Evolutionary conservation across 2,113 vertebrate species (phyloP), one percentile per base, ranked within the genome.

Genomic region (Myodes glareolus): DNA sequence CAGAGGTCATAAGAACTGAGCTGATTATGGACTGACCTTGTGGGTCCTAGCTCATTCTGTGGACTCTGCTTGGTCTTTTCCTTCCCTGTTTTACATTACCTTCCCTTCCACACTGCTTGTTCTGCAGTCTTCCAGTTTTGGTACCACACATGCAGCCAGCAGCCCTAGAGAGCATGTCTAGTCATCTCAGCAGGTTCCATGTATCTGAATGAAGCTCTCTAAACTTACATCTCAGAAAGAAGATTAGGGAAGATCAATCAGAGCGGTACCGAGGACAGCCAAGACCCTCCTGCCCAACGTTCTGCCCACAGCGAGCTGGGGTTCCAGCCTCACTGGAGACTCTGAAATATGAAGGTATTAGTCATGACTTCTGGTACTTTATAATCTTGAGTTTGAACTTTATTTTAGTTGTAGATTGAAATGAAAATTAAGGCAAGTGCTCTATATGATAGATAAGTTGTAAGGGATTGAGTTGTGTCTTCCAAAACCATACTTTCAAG

Each of bases 381-480:
- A 80, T 9, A 68, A 58, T 1, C 36, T 76, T 76, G 36, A 72
- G 33, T 90, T 93, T 80, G 77, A 80, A 73, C 39, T 87, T 84
- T 76, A 36, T 91, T 88, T 94, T 77, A 58, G 13, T n/a, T 89
- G 31, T 73, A 21, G 70, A 6, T 55, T 78, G 52, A 58, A 94
- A 65, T 85, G 8, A 95, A 95, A 80, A 84, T 8, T 61, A 50
- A 47, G n/a, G 63, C 10, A 97, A 36, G 33, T 84, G 7, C 14
- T 92, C 23, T 90, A 16, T 68, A 27, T 17, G 95, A 90, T 93
- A 91, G 67, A 7, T 16, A 70, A 47, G 31, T 72, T 82, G 2
- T 73, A 78, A 36, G 31, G 3, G 7, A 9, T 90, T 80, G 68
- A 81, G 85, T 55, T 70, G 19, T 81, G 19, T 89, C 72, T 85